Base-by-base conservation (phyloP, 2,888 invertebrate genomes). In the Alloscopus bannaensis region DNA sequence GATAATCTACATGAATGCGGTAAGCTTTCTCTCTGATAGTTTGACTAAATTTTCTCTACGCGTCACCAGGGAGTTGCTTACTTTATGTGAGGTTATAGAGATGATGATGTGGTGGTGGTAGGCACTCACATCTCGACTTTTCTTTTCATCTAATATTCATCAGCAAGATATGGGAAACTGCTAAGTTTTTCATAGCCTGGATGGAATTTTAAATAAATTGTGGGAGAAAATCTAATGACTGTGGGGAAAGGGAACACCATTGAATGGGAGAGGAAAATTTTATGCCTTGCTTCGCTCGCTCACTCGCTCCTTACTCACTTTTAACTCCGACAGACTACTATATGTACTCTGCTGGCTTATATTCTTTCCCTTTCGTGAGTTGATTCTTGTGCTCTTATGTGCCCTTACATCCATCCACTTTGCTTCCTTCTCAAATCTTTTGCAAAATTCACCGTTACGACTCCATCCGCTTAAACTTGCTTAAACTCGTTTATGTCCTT, bases 191-290 rank as follows among this genome's bases (percentile, higher is more conserved):
- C 86, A 86, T 86, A 82, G 84, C 82, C 81, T 72, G 84, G 84
- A 86, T 86, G 84, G 86, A 86, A 86, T 85, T 86, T 86, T 86
- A 86, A 86, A 86, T 86, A 86, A 86, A 86, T 86, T 84, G 86
- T 86, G 83, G 84, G 84, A 86, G 86, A 85, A 85, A 86, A 86
- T 85, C 86, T 86, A 86, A 86, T 86, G 86, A 85, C 84, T 85
- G 84, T 83, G 80, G 84, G 83, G 84, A 84, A 83, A 82, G 73
- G 76, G 81, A 82, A 77, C 77, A 75, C 75, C 75, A 77, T 62
- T 59, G 36, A 42, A 65, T 73, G 73, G 66, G 57, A 47, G 57
- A 66, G 65, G 36, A 45, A 45, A 70, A 71, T 70, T 72, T 72
- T 71, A 71, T 62, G 50, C 68, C 52, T 52, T 80, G 60, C 80